Evolutionary conservation across 1,140 invertebrate species (phyloP), one percentile per base, ranked within the genome.

Genomic region (Notospermus geniculatus): DNA sequence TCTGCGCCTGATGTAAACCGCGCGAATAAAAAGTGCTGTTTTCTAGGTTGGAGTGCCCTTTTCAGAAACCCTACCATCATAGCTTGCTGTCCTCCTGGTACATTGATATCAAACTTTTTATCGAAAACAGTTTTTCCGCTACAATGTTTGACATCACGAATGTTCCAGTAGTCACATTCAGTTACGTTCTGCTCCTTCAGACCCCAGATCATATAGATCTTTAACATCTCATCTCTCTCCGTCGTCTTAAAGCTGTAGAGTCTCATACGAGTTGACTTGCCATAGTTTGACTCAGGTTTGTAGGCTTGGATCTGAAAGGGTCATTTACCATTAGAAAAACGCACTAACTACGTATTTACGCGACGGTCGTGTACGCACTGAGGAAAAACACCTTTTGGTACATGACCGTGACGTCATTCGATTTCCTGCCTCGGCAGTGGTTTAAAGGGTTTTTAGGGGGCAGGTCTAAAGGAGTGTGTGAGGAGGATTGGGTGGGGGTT

Each of bases 181-280:
- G 54, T 57, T 54, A 71, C 55, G 45, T 74, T 68, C 32, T 63
- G 62, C 32, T 69, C 63, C 41, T 57, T 62, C 1, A 74, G 57
- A 15, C 72, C 72, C 72, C 72, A 74, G 5, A 65, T 66, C 36
- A 74, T 52, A 46, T 60, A 64, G 11, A 74, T 58, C 13, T 52
- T 43, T 15, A 15, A 15, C 15, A 30, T 30, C 22, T 19, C n/a
- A 13, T 39, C 50, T 15, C 29, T 36, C 2, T 28, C 50, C 25
- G 25, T 28, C 22, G 50, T n/a, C 17, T 17, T 17, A 28, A 58
- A 58, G 32, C 36, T 25, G 25, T 39, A 45, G 7, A 19, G n/a
- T 9, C 39, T 15, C 52, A 32, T 45, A 28, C 13, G 28, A 52
- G 56, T n/a, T 15, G 46, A 57, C 19, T 55, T 54, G 32, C 53